Evolutionary conservation across 1,140 invertebrate genomes (phyloP).

Genomic region (Maconellicoccus hirsutus): DNA sequence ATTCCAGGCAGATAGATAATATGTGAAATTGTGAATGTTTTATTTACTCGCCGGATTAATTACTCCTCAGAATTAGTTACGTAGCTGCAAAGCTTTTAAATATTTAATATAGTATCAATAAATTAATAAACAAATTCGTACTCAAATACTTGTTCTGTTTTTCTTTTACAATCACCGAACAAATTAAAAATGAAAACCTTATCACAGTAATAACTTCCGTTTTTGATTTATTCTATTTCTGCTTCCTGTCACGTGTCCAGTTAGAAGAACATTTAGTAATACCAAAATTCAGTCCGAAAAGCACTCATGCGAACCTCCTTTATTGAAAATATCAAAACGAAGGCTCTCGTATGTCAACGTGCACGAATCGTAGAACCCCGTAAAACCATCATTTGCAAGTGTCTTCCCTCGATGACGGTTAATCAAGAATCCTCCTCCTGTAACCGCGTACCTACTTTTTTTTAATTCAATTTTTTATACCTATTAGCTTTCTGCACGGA

Average conservation of each 20-base stretch:
- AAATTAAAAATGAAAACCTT: not conserved
- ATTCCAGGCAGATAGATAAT: too few species aligned
- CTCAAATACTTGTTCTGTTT: not conserved
- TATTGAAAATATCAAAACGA: not conserved
- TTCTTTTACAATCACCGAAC: not conserved
- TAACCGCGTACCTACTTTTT: not conserved
- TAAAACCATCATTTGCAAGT: not conserved
- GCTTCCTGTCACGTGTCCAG: slow-evolving; percentile 1
- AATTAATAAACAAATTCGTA: too few species aligned
- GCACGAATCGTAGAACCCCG: not conserved
- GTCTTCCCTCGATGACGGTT: not conserved
- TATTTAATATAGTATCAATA: too few species aligned
- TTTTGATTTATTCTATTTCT: not conserved
- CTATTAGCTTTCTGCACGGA: slow-evolving; percentile 7
- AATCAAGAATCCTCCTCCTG: not conserved
- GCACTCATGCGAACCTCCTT: not conserved
- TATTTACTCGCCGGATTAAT: too few species aligned
- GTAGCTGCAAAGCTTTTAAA: too few species aligned
- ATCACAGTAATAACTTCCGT: not conserved
- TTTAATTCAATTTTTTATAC: slow-evolving; percentile 3
- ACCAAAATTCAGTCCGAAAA: not conserved
- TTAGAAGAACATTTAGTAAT: not conserved
- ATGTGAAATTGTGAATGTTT: too few species aligned
- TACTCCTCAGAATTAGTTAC: too few species aligned
- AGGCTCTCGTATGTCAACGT: not conserved